Conservation (phyloP, 2,113 vertebrate genomes). For the Cariama cristata region DNA sequence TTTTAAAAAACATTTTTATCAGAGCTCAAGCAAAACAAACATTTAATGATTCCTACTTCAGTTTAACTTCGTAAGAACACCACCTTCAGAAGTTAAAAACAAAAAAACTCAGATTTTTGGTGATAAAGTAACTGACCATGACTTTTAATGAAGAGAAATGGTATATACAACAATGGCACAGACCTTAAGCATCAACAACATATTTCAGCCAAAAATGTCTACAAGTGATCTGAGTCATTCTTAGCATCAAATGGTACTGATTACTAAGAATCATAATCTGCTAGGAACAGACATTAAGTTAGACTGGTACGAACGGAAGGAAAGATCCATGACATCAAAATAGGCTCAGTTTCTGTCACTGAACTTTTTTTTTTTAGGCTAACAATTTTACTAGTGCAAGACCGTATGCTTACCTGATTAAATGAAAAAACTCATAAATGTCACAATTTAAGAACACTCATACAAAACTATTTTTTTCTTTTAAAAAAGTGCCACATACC, state of each 20-base stretch:
- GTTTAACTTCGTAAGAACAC: slow-evolving; percentile 26
- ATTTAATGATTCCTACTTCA: slow-evolving; percentile 42
- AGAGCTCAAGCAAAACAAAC: slow-evolving; percentile 72
- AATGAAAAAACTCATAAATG: slow-evolving; percentile 68
- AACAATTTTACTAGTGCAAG: slow-evolving; percentile 77
- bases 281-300: neutral
- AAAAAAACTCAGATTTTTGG: neutral
- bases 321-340: slow-evolving; percentile 41
- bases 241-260: slow-evolving; percentile 33
- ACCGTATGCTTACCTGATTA: slow-evolving; percentile 74
- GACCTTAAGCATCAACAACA: slow-evolving; percentile 31
- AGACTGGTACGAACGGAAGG: slow-evolving; percentile 45
- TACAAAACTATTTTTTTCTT: slow-evolving; percentile 83
- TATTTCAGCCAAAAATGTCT: slow-evolving; percentile 45
- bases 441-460: slow-evolving; percentile 76
- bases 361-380: slow-evolving; percentile 15
- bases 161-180: slow-evolving; percentile 49
- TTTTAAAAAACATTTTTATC: slow-evolving; percentile 72
- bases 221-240: slow-evolving; percentile 40
- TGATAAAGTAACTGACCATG: neutral
- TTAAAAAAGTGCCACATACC: slow-evolving; percentile 80
- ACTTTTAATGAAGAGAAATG: slow-evolving; percentile 36
- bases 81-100: slow-evolving; percentile 1
- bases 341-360: slow-evolving; percentile 39
- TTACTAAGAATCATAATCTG: slow-evolving; percentile 43